Percentiles rank a stretch among this genome's conserved stretches.
These are phyloP conservation scores for Archivesica marissinica DNA, from an alignment of 1,140 invertebrate species.

Conservation along the genomic window DNA sequence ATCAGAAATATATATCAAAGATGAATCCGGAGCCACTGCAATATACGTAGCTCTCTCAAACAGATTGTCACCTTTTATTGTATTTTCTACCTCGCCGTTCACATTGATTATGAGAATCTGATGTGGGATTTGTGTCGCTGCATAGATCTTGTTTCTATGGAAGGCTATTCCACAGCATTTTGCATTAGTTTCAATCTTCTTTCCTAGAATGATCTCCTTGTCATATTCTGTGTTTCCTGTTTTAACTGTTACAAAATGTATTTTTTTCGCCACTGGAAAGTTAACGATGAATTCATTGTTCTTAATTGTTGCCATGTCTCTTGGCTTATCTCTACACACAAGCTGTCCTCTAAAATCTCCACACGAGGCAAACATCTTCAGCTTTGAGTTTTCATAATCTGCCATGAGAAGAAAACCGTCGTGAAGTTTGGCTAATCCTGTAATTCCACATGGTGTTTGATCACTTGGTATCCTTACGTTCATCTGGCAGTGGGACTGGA, in stretches of 20 bases:
- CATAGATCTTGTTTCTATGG: slow-evolving; percentile 15
- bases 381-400: slow-evolving; percentile 19
- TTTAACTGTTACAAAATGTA: neutral
- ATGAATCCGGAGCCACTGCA: neutral
- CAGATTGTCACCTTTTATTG: slow-evolving; percentile 5
- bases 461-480: neutral
- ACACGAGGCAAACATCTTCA: slow-evolving; percentile 38
- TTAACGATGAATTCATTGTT: slow-evolving; percentile 22
- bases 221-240: neutral
- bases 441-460: neutral
- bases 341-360: neutral
- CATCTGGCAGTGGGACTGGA: slow-evolving; percentile 16
- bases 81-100: neutral
- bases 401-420: slow-evolving; percentile 14
- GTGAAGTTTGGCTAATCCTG: slow-evolving; percentile 6
- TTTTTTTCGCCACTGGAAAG: slow-evolving; percentile 17
- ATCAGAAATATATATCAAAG: slow-evolving; percentile 25
- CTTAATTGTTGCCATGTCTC: slow-evolving; percentile 25
- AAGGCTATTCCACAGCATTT: slow-evolving; percentile 42
- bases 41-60: slow-evolving; percentile 44
- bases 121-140: slow-evolving; percentile 33
- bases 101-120: slow-evolving; percentile 15
- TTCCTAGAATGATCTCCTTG: neutral
- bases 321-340: neutral
- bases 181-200: slow-evolving; percentile 13